Percentiles rank a stretch among this genome's conserved stretches.
Evolutionary conservation across 1,140 invertebrate genomes (phyloP).

Genomic region (Rhyzopertha dominica): DNA sequence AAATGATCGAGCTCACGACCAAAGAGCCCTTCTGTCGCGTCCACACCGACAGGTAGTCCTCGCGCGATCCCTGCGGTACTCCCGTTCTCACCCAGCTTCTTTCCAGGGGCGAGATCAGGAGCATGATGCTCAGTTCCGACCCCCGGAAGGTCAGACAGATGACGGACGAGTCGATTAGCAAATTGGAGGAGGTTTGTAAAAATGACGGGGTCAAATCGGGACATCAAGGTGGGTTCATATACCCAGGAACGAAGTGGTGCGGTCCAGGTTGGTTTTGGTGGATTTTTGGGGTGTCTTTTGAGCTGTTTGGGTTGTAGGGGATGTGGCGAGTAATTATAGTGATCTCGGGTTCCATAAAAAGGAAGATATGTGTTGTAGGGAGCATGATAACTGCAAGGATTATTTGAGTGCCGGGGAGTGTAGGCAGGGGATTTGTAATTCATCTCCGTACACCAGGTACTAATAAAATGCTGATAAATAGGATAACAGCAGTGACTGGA

Average conservation of each 20-base stretch:
- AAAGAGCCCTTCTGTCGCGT: conserved; percentile 55
- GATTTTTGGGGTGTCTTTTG: not conserved
- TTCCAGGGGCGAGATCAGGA: conserved; percentile 54
- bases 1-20: conserved; percentile 59
- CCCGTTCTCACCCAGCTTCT: not conserved
- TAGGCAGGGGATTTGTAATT: conserved; percentile 62
- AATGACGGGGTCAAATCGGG: conserved; percentile 35
- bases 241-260: conserved; percentile 60
- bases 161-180: conserved; percentile 54
- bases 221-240: conserved; percentile 45
- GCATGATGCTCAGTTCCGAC: conserved; percentile 55
- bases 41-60: conserved; percentile 52
- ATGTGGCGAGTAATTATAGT: conserved; percentile 47
- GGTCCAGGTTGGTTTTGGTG: conserved; percentile 52
- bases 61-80: not conserved
- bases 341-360: conserved; percentile 60
- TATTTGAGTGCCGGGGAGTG: conserved; percentile 56
- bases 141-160: conserved; percentile 56
- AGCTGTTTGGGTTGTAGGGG: conserved; percentile 18
- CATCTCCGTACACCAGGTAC: conserved; percentile 59
- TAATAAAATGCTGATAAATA: not conserved
- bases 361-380: conserved; percentile 69
- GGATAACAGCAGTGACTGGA: not conserved
- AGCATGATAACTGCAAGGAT: conserved; percentile 69
- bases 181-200: conserved; percentile 55